Evolutionary conservation across 2,888 invertebrate species (phyloP).

Genomic region (Melanostoma scalare): DNA sequence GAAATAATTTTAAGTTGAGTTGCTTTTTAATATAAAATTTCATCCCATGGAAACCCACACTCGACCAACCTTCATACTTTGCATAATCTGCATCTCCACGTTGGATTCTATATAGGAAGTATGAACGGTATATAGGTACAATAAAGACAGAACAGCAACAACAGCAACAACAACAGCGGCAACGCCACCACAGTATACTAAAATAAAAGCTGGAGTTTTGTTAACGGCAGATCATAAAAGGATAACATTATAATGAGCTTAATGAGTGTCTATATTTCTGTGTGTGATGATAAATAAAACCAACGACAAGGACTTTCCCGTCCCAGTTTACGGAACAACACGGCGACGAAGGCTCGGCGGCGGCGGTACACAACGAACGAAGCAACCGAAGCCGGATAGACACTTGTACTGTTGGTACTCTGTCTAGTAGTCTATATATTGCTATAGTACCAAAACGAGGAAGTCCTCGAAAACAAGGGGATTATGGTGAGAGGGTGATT

Average conservation of each 20-base stretch:
- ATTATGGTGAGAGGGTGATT: background rate
- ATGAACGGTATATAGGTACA: slow-evolving; percentile 7
- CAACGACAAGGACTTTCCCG: slow-evolving; percentile 56
- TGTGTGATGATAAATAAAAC: slow-evolving; percentile 68
- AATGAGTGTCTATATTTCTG: slow-evolving; percentile 70
- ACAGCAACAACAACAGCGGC: slow-evolving; percentile 3
- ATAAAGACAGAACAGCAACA: slow-evolving; percentile 54
- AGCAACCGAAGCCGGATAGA: slow-evolving; percentile 29
- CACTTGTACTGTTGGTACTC: slow-evolving; percentile 26
- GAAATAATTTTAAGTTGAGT: slow-evolving; percentile 68
- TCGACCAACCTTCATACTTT: slow-evolving; percentile 31
- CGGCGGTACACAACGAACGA: no score
- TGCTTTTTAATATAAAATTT: slow-evolving; percentile 63
- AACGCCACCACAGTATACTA: slow-evolving; percentile 24
- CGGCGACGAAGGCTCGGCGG: slow-evolving; percentile 8
- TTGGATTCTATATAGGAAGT: background rate
- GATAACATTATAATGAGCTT: slow-evolving; percentile 71
- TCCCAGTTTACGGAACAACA: slow-evolving; percentile 31
- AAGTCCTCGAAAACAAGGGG: slow-evolving; percentile 15
- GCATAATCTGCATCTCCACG: slow-evolving; percentile 62
- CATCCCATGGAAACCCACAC: slow-evolving; percentile 10
- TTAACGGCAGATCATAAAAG: slow-evolving; percentile 69
- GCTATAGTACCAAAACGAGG: slow-evolving; percentile 3
- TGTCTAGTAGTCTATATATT: slow-evolving; percentile 7
- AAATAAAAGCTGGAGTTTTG: slow-evolving; percentile 69